Evolutionary conservation across 2,888 invertebrate species (phyloP).

Genomic region (Clusia tigrina): DNA sequence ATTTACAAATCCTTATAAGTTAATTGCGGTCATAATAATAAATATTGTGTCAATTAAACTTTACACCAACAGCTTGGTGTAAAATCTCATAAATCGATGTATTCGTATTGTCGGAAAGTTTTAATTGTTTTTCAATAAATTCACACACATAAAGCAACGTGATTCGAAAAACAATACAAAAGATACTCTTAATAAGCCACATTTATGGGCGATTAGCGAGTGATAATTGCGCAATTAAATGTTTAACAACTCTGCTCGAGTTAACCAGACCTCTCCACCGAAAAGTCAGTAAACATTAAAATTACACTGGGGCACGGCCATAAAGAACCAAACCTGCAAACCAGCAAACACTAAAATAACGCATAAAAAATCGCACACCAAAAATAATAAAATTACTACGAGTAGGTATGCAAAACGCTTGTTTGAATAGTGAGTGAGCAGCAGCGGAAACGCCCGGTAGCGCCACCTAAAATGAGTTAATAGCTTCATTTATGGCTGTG

Average conservation of each 20-base stretch:
- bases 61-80: no score
- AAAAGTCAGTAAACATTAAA: neutral
- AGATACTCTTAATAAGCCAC: neutral
- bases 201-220: conserved; percentile 24
- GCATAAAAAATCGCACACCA: conserved; percentile 7
- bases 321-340: conserved; percentile 10
- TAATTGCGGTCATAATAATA: no score
- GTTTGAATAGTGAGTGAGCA: neutral
- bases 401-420: neutral
- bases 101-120: no score
- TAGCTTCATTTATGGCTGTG: conserved; percentile 51
- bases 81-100: no score
- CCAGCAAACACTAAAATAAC: neutral
- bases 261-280: neutral
- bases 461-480: conserved; percentile 56
- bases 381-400: neutral
- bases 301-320: neutral
- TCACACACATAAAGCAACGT: neutral
- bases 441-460: conserved; percentile 40
- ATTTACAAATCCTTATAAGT: no score
- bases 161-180: neutral
- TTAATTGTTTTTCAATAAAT: neutral
- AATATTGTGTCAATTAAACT: no score
- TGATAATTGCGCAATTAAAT: conserved; percentile 33
- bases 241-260: conserved; percentile 14